A percentile compares a stretch with the other conserved stretches of the same genome.
Conservation (phyloP, 1,140 invertebrate genomes). For the Coelopa frigida region DNA sequence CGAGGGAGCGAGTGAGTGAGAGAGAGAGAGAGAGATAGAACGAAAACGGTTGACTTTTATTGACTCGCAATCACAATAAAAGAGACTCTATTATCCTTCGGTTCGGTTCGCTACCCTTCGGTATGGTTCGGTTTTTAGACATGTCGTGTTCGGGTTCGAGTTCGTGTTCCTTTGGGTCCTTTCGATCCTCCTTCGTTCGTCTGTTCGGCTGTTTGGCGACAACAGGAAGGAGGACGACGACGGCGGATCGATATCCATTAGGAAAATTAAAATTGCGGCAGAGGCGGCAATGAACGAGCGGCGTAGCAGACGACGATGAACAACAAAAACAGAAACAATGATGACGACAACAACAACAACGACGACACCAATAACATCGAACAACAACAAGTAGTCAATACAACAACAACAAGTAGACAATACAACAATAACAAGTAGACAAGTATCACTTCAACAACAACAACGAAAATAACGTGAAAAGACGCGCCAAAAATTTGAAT, state of each 20-base stretch:
- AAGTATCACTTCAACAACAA: no score
- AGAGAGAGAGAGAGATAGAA: no score
- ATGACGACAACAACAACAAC: not conserved
- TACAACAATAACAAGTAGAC: not conserved
- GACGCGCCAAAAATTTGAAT: no score
- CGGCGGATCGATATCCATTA: constrained; percentile 44
- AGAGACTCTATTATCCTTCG: constrained; percentile 44
- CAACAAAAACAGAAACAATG: constrained; percentile 7
- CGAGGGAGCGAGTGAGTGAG: no score
- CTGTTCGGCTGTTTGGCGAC: constrained; percentile 6
- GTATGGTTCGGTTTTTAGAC: not conserved
- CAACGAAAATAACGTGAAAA: no score
- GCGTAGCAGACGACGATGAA: constrained; percentile 20
- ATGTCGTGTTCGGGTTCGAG: not conserved
- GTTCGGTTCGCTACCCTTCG: constrained; percentile 20
- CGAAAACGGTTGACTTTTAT: constrained; percentile 46
- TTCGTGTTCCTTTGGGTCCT: not conserved
- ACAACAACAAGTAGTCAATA: constrained; percentile 1
- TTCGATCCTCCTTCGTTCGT: constrained; percentile 1
- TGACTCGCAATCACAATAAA: constrained; percentile 45
- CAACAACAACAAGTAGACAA: not conserved
- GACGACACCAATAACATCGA: constrained; percentile 9
- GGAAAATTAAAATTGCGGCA: constrained; percentile 46
- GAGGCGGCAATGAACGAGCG: constrained; percentile 45
- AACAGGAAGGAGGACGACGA: no score